A percentile compares a stretch with the other conserved stretches of the same genome.
Conservation (phyloP, 1,140 invertebrate species). For the Eumaeus atala region DNA sequence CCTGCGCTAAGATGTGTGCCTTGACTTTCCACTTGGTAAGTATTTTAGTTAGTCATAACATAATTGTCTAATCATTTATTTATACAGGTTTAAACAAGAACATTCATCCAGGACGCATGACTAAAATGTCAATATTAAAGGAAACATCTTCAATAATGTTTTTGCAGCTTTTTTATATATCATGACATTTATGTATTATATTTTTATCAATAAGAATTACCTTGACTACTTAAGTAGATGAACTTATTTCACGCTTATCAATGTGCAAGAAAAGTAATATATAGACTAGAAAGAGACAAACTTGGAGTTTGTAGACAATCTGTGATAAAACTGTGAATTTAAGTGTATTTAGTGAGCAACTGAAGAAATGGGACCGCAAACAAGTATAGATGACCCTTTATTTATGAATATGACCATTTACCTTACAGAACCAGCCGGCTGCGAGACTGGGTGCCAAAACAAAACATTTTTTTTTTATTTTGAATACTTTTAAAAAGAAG, state of each 20-base stretch:
- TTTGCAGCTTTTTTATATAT: no score
- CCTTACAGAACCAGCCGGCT: slow-evolving; percentile 54
- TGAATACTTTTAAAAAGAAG: no score
- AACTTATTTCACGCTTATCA: no score
- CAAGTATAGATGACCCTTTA: slow-evolving; percentile 33
- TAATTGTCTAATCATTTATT: slow-evolving; percentile 6
- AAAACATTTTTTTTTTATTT: slow-evolving; percentile 3
- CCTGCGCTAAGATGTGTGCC: slow-evolving; percentile 34
- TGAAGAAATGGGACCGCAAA: slow-evolving; percentile 43
- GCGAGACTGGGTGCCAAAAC: slow-evolving; percentile 49
- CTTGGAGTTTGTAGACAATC: slow-evolving; percentile 25
- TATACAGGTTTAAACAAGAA: slow-evolving; percentile 19
- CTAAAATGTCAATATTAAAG: neutral
- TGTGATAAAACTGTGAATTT: slow-evolving; percentile 58
- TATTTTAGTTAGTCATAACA: slow-evolving; percentile 28
- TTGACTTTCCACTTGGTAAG: slow-evolving; percentile 35
- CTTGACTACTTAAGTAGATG: neutral
- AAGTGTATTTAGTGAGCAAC: slow-evolving; percentile 35
- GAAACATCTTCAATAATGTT: no score
- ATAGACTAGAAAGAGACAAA: slow-evolving; percentile 9
- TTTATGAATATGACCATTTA: slow-evolving; percentile 64
- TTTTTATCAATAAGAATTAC: no score
- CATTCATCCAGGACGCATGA: slow-evolving; percentile 2
- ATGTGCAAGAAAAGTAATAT: no score
- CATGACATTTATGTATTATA: no score